Base-by-base conservation (phyloP, 1,140 invertebrate species). In the Vollenhovia emeryi region DNA sequence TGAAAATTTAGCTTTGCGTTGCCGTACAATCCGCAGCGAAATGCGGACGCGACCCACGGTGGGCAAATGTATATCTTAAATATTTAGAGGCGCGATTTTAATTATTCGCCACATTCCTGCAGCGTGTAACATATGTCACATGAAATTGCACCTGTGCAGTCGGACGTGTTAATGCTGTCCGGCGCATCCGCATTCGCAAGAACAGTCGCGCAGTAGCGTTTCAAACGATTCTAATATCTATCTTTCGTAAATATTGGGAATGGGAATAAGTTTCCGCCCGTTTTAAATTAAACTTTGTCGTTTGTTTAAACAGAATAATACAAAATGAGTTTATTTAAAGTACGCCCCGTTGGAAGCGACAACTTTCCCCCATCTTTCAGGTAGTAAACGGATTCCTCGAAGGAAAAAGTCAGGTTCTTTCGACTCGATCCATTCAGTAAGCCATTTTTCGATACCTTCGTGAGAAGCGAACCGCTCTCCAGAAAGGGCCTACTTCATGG, bases 61-160 rank as follows among this genome's bases (percentile, higher is more conserved):
- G 48, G 45, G 55, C 24, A 57, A 80, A 80, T 57, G 24, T 36
- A 8, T 30, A 36, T 71, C 66, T 82, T 71, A 73, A 71, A 71
- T 82, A 82, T 82, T 82, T 73, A 73, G 24, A 55, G 66, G 13
- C 18, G 18, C 36, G n/a, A 33, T 45, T 66, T 82, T 73, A 82
- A 82, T 82, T 82, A 82, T 73, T 80, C 66, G 18, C 13, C 50
- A 43, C 64, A 82, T 82, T 71, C 24, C 36, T n/a, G 24, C 66
- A 59, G 73, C 18, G 50, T 24, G n/a, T 36, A 9, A 11, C 21
- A 18, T 43, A 55, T 79, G 24, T 13, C 30, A 40, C 33, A 43
- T 7, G 33, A 79, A 15, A 79, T 78, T 78, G n/a, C 75, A 48
- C 13, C 9, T 62, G n/a, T 33, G n/a, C 33, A 33, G 43, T 36